Base-by-base conservation (phyloP, 2,888 invertebrate genomes). In the Amaurobius ferox region DNA sequence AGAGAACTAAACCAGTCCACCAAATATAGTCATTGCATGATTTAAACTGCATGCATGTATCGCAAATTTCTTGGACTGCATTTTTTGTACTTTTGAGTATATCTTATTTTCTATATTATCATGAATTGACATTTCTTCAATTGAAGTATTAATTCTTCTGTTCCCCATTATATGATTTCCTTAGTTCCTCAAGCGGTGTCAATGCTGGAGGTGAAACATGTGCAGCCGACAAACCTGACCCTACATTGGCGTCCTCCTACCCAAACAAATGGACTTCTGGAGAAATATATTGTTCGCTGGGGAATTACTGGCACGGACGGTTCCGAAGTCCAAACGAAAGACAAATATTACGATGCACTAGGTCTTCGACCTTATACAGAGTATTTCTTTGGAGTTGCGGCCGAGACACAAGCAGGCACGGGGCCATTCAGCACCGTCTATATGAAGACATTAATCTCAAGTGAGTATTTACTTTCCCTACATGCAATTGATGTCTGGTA, bases 301-400 rank as follows among this genome's bases (percentile, higher is more conserved):
- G 61, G 61, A 9, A 19, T 61, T 9, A 2, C 7, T 7, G 61
- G 61, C 0, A 61, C 16, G 7, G 26, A 26, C 3, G 61, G 26
- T 3, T 78, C 77, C 11, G 9, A 16, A 3, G 55, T 78, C 23
- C 1, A 16, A 2, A 68, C 32, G 1, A 9, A n/a, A 1, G 28
- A 28, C 0, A 32, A 11, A 1, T 9, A 0, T 3, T 78, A 78
- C 29, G 61, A 68, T 1, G 77, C 77, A 1, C 29, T 61, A 1
- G 68, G 68, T n/a, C 61, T 78, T 2, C n/a, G 61, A 9, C 77
- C 77, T 5, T 78, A 68, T 39, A 68, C 77, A 0, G 68, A 68
- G 13, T 78, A 78, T n/a, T n/a, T 6, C 13, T 78, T 78, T 19
- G 16, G 28, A 7, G 28, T 78, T 1, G 68, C 77, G 1, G 68